A percentile compares a stretch with the other conserved stretches of the same genome.
These are phyloP conservation scores for Carassius carassius DNA, from an alignment of 2,113 vertebrate species.

Conservation along the genomic window DNA sequence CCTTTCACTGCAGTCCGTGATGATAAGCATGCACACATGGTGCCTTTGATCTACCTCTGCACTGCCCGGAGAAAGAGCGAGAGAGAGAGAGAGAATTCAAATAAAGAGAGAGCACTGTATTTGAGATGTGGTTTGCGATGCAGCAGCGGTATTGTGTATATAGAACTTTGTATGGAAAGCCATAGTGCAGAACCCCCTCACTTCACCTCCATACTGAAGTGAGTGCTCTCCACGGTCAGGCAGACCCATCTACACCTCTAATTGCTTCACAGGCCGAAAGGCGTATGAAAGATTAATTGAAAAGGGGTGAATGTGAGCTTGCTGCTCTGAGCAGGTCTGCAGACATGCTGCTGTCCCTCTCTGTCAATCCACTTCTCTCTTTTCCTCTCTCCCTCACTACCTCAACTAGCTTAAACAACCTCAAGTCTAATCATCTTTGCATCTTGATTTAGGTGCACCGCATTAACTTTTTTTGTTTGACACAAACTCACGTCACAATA, in stretches of 20 bases:
- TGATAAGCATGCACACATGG: conserved; percentile 19
- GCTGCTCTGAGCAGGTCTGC: conserved; percentile 12
- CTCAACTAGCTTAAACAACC: background rate
- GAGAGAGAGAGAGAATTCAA: conserved; percentile 10
- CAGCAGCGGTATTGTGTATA: background rate
- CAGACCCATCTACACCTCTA: conserved; percentile 49
- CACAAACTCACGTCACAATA: background rate
- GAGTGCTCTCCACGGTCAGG: conserved; percentile 37
- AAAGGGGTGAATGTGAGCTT: conserved; percentile 21
- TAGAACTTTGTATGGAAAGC: conserved; percentile 17
- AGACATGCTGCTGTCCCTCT: conserved; percentile 35
- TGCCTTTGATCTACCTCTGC: conserved; percentile 49
- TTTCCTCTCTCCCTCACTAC: background rate
- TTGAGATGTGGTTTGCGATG: conserved; percentile 34
- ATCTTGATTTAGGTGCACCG: background rate
- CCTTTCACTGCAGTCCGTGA: conserved; percentile 30
- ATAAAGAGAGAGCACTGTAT: conserved; percentile 22
- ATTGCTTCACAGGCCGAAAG: conserved; percentile 52
- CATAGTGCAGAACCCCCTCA: background rate
- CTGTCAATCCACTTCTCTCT: conserved; percentile 7
- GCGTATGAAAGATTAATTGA: conserved; percentile 58
- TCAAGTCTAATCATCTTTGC: conserved; percentile 42
- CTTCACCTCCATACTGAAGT: conserved; percentile 4
- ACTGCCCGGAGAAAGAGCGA: conserved; percentile 2
- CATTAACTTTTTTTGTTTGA: background rate